Conservation (phyloP, 2,113 vertebrate genomes). For the Naja naja region DNA sequence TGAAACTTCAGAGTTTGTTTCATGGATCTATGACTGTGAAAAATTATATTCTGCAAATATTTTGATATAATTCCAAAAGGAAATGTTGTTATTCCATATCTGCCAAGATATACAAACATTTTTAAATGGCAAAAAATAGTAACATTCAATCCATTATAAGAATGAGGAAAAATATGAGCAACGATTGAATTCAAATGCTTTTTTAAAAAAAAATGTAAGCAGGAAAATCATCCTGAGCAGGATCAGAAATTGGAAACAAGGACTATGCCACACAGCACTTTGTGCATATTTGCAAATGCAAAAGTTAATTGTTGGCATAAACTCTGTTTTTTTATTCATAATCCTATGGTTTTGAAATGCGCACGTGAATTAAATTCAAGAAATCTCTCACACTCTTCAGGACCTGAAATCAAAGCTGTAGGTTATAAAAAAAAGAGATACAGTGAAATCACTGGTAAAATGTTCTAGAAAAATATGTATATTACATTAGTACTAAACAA, state of each 20-base stretch:
- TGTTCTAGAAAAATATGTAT: neutral
- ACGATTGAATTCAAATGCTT: neutral
- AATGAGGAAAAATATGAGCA: conserved; percentile 6
- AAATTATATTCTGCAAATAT: conserved; percentile 52
- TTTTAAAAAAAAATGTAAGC: neutral
- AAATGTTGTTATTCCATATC: conserved; percentile 20
- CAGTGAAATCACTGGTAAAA: neutral
- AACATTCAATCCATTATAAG: neutral
- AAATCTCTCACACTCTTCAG: neutral
- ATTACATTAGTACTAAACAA: neutral
- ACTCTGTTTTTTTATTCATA: neutral
- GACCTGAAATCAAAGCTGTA: neutral
- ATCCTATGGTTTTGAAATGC: neutral
- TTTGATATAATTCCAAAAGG: conserved; percentile 48
- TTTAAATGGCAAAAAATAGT: conserved; percentile 26
- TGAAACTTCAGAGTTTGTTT: conserved; percentile 47
- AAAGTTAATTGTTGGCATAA: neutral
- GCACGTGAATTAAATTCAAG: neutral
- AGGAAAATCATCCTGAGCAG: neutral
- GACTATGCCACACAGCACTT: neutral
- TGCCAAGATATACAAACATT: conserved; percentile 43
- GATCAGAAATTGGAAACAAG: neutral
- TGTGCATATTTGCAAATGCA: neutral
- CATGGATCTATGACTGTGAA: conserved; percentile 54
- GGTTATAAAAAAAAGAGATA: neutral